Base-by-base conservation (phyloP, 2,888 invertebrate species). In the Folsomia candida region DNA sequence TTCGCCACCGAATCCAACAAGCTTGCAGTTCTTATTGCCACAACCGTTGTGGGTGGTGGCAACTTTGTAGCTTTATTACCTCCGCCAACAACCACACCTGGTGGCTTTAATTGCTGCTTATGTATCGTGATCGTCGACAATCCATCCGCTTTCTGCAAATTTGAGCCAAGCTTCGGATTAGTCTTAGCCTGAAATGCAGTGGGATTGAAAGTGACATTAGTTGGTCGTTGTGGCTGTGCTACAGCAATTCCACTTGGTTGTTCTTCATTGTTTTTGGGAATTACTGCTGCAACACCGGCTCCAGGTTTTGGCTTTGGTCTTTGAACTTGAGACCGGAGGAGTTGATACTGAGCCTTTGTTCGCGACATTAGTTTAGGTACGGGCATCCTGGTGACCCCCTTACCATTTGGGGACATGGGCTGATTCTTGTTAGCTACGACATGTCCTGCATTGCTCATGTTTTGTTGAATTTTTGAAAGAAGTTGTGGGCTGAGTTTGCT, bases 291-390 rank as follows among this genome's bases (percentile, higher is more conserved):
- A 54, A 6, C 27, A 54, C n/a, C 27, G 2, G 22, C 25, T 4
- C 27, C 51, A 6, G 65, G 65, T 51, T 27, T 25, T 9, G 54
- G 27, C 27, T 65, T 65, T 2, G 65, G 65, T 18, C 65, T 22
- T 26, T 51, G 51, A 20, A 26, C 57, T 28, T 65, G 65, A 27
- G 54, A 54, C 22, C 51, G 51, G 18, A 65, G 65, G 22, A 65
- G 51, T 25, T 65, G 65, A 27, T 22, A 65, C 22, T 65, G 65
- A 27, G 65, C 51, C 22, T 65, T 65, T 3, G 65, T 54, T 27
- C 54, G 51, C 2, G 65, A 65, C 65, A 65, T 65, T 9, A 65
- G 20, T 57, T 65, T 65, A 2, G 65, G 65, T 18, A 65, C 28
- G 1, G 51, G 51, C 3, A 28, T 26, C 24, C 28, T 37, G 2